Base-by-base conservation (phyloP, 92 coral and sea anemone genomes). In the Porites divaricata region DNA sequence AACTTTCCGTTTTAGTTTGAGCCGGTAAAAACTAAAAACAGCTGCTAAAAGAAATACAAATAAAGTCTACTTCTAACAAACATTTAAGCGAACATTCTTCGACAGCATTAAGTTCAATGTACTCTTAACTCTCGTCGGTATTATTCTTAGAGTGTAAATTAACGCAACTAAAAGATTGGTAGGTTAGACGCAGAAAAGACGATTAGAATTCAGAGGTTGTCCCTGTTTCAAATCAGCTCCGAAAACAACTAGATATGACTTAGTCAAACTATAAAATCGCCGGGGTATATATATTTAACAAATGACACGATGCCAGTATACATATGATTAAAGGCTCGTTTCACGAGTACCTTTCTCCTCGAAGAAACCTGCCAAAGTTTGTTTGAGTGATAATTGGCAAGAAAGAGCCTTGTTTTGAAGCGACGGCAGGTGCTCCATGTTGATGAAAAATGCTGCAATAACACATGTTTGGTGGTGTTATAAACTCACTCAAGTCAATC, bases 331-430 rank as follows among this genome's bases (percentile, higher is more conserved):
- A 35, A 35, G 12, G 24, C 63, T 52, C 1, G 11, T 62, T 52
- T 35, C 45, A 35, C 45, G 5, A 35, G 45, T 35, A 52, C 74
- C 83, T 65, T 45, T 67, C 64, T 67, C 17, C 63, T 11, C 59
- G 75, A 79, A 50, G 74, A 68, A 14, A 50, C 23, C 72, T 65
- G 22, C 73, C 63, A 19, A 67, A 65, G 61, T 78, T 52, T 48
- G 83, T 25, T 48, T 35, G 62, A 25, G 75, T 49, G 25, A 79
- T 79, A 9, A 50, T 52, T 54, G 73, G 83, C 74, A 79, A 67
- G 9, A 79, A 67, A 24, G 21, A 68, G 13, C 53, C 53, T 52
- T 79, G 49, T 53, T 25, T 65, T 17, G 48, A 17, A 25, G 49
- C 74, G 1, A 8, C 23, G 0, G 73, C 65, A 15, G 15, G 25